These are phyloP conservation scores for Schizaphis graminum DNA, from an alignment of 2,888 invertebrate genomes.

Conservation along the genomic window DNA sequence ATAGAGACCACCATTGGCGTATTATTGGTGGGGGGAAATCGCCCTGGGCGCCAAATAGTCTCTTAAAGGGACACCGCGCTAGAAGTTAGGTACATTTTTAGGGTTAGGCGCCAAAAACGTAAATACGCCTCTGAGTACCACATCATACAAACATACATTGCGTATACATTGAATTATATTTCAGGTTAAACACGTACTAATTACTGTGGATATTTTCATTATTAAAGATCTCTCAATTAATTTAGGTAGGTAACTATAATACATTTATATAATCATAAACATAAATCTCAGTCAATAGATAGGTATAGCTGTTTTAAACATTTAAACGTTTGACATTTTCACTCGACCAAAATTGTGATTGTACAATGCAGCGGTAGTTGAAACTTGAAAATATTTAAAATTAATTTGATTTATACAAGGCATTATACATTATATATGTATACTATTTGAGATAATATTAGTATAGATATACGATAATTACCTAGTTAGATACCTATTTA, in stretches of 20 bases:
- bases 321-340: neutral
- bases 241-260: neutral
- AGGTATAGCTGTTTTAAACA: neutral
- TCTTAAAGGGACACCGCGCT: no score
- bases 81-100: no score
- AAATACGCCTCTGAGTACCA: no score
- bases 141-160: no score
- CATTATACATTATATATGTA: neutral
- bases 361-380: neutral
- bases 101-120: no score
- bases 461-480: neutral
- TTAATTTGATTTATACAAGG: neutral
- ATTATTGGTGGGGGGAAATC: no score
- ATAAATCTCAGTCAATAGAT: neutral
- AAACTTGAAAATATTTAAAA: neutral
- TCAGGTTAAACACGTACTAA: neutral
- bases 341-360: neutral
- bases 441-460: neutral
- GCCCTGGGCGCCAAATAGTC: no score
- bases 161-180: neutral
- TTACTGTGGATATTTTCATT: neutral
- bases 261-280: neutral
- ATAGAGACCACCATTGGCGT: no score
- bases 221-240: neutral
- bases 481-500: no score